Conservation (phyloP, 2,888 invertebrate genomes). For the Cybosia mesomella region DNA sequence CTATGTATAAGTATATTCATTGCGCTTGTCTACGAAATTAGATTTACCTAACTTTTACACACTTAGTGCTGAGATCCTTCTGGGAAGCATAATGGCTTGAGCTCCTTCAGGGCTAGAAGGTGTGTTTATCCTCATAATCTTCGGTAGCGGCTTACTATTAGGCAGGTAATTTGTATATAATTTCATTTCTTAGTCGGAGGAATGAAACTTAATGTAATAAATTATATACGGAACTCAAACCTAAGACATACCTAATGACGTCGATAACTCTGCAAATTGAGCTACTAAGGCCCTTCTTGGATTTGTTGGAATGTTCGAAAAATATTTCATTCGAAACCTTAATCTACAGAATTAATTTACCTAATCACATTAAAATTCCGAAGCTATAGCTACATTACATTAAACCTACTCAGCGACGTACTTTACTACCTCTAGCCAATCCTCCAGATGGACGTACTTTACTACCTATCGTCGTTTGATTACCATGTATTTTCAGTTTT, state of each 20-base stretch:
- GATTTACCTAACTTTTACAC: not conserved
- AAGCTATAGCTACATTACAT: slow-evolving; percentile 9
- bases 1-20: not conserved
- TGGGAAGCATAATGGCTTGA: not conserved
- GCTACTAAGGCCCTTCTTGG: no score
- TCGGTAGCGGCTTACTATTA: no score
- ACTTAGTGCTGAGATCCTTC: not conserved
- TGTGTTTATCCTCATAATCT: no score
- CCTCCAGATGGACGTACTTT: slow-evolving; percentile 5
- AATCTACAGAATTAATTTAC: slow-evolving; percentile 4
- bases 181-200: no score
- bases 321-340: no score
- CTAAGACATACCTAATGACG: no score
- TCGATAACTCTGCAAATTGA: no score
- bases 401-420: not conserved
- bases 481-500: slow-evolving; percentile 18
- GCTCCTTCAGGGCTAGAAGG: not conserved
- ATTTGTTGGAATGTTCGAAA: no score
- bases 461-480: slow-evolving; percentile 8
- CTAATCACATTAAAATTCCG: slow-evolving; percentile 15
- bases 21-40: no score
- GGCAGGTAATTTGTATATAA: no score
- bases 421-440: slow-evolving; percentile 8
- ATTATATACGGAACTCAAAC: no score
- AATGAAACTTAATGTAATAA: no score